Evolutionary conservation across 2,797 vertebrate genomes (phyloP).

Genomic region (Pseudochirops cupreus): DNA sequence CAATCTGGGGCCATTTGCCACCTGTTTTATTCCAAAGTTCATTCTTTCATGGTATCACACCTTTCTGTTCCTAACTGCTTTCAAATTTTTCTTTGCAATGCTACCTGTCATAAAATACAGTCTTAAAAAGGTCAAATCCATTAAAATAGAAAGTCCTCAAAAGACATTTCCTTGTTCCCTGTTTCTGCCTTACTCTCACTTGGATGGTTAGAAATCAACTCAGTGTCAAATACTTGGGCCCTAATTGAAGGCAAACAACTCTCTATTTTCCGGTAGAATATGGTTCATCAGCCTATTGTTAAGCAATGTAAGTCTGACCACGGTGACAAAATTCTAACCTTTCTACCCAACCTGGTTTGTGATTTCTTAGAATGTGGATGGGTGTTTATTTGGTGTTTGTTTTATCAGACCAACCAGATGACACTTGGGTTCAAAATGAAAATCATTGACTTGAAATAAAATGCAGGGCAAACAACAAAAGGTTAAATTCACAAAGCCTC

Average conservation of each 20-base stretch:
- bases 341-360: background rate
- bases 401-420: background rate
- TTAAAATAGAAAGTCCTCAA: conserved; percentile 68
- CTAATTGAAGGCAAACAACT: conserved; percentile 21
- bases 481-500: background rate
- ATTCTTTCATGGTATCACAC: conserved; percentile 67
- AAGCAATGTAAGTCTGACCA: background rate
- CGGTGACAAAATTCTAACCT: background rate
- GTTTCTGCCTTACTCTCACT: conserved; percentile 59
- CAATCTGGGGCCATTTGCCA: conserved; percentile 40
- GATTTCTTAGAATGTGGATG: background rate
- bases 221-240: conserved; percentile 20
- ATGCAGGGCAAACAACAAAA: background rate
- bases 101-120: conserved; percentile 66
- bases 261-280: background rate
- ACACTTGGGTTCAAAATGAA: background rate
- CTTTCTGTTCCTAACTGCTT: conserved; percentile 54
- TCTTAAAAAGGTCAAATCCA: conserved; percentile 73
- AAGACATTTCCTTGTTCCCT: conserved; percentile 44
- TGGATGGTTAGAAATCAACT: conserved; percentile 61
- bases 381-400: background rate
- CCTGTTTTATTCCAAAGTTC: conserved; percentile 41
- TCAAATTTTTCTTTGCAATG: conserved; percentile 58
- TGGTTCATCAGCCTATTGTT: background rate
- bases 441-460: background rate